Percentiles rank a stretch among this genome's conserved stretches.
Conservation (phyloP, 2,113 vertebrate genomes). For the Salvator merianae region DNA sequence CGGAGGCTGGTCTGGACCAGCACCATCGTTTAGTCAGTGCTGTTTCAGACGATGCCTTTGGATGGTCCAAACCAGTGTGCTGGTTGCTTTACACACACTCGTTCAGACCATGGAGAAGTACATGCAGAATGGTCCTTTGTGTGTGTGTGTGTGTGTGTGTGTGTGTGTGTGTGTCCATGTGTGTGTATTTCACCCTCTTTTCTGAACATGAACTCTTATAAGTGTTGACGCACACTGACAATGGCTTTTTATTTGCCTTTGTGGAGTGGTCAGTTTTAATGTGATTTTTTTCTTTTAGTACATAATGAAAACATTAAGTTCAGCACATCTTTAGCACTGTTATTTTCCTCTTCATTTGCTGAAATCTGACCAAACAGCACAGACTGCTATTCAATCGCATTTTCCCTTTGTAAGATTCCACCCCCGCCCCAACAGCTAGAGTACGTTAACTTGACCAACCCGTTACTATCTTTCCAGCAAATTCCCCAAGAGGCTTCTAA, state of each 20-base stretch:
- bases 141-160: too few species aligned
- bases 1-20: too few species aligned
- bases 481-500: slow-evolving; percentile 40
- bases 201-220: slow-evolving; percentile 48
- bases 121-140: too few species aligned
- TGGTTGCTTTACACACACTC: too few species aligned
- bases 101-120: too few species aligned
- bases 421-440: slow-evolving; percentile 7
- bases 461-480: slow-evolving; percentile 25
- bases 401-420: slow-evolving; percentile 14
- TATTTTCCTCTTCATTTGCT: slow-evolving; percentile 37
- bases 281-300: slow-evolving; percentile 38
- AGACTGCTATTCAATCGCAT: not conserved
- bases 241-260: slow-evolving; percentile 43
- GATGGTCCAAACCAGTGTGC: too few species aligned
- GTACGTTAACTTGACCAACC: slow-evolving; percentile 13
- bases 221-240: slow-evolving; percentile 36
- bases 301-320: slow-evolving; percentile 53
- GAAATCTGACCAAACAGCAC: not conserved
- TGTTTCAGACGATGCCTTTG: too few species aligned
- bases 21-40: too few species aligned
- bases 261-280: slow-evolving; percentile 48
- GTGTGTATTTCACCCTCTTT: slow-evolving; percentile 43
- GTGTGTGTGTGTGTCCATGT: not conserved
- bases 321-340: slow-evolving; percentile 26